A percentile compares a stretch with the other conserved stretches of the same genome.
Evolutionary conservation across 1,140 invertebrate genomes (phyloP).

Genomic region (Drosophila hydei): DNA sequence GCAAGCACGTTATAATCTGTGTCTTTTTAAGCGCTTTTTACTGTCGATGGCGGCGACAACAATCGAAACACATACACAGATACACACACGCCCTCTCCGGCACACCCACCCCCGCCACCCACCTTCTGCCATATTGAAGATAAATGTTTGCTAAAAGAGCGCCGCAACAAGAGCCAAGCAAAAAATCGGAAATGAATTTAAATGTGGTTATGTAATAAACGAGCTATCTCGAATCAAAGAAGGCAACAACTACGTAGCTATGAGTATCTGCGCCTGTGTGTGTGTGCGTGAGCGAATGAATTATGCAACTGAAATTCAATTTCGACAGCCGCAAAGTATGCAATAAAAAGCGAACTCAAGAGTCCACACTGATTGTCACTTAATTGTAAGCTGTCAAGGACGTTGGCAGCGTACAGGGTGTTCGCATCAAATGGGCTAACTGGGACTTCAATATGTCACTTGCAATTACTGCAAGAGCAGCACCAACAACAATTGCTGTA

Average conservation of each 20-base stretch:
- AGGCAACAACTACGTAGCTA: background rate
- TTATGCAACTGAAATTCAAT: conserved; percentile 76
- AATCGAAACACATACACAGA: conserved; percentile 31
- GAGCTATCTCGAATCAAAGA: conserved; percentile 40
- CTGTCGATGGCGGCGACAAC: conserved; percentile 58
- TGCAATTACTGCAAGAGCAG: conserved; percentile 64
- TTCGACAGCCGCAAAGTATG: conserved; percentile 41
- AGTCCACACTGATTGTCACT: conserved; percentile 66
- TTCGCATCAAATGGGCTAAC: conserved; percentile 25
- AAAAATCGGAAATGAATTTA: conserved; percentile 80
- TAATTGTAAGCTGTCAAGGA: conserved; percentile 57
- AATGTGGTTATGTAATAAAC: conserved; percentile 75
- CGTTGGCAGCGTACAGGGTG: background rate
- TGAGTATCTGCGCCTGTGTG: background rate
- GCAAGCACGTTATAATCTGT: conserved; percentile 64
- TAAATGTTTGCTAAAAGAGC: conserved; percentile 58
- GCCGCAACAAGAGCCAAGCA: conserved; percentile 30
- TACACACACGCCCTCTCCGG: conserved; percentile 19
- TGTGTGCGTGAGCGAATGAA: conserved; percentile 54
- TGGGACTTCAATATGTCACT: conserved; percentile 67
- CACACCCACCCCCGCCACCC: background rate
- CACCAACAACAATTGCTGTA: background rate
- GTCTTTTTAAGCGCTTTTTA: conserved; percentile 80
- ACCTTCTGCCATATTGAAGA: conserved; percentile 49
- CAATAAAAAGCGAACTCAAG: conserved; percentile 43